Evolutionary conservation across 1,140 invertebrate genomes (phyloP).

Genomic region (Platyscapa corneri): DNA sequence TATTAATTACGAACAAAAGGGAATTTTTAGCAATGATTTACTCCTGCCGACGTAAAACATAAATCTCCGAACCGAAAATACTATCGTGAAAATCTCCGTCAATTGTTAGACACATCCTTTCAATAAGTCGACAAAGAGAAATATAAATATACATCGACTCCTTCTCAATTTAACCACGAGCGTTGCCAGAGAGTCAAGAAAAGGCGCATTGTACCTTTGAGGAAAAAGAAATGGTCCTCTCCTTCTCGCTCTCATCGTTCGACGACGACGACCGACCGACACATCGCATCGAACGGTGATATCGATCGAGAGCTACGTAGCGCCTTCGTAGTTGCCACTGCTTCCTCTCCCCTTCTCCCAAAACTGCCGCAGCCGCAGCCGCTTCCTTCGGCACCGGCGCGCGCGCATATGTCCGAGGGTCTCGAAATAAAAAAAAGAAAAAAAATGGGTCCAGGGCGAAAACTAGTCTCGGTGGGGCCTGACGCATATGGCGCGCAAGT

Average conservation of each 20-base stretch:
- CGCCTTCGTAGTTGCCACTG: constrained; percentile 7
- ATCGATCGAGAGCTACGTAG: constrained; percentile 55
- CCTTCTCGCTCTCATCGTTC: too few relatives aligned
- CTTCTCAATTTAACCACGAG: constrained; percentile 32
- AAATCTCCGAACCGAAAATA: neutral
- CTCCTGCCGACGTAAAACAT: too few relatives aligned
- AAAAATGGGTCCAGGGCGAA: constrained; percentile 68
- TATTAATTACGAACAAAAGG: neutral
- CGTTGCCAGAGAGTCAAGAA: constrained; percentile 38
- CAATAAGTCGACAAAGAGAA: constrained; percentile 15
- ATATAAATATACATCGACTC: constrained; percentile 49
- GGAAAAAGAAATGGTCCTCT: constrained; percentile 29
- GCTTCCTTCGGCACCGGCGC: constrained; percentile 21
- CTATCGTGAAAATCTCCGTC: constrained; percentile 23
- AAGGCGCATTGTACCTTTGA: constrained; percentile 29
- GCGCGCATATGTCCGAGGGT: constrained; percentile 1
- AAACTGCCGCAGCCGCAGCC: constrained; percentile 19
- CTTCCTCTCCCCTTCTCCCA: neutral
- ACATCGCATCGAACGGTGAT: constrained; percentile 35
- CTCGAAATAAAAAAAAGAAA: constrained; percentile 55
- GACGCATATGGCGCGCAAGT: constrained; percentile 67
- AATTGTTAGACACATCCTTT: constrained; percentile 15
- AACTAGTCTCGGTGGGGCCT: constrained; percentile 72
- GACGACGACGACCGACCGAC: neutral
- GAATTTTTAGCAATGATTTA: neutral